Percentiles rank a stretch among this genome's conserved stretches.
phyloP scores from a whole-genome alignment of 2,888 invertebrate genomes.

The Pheosia gnoma region DNA sequence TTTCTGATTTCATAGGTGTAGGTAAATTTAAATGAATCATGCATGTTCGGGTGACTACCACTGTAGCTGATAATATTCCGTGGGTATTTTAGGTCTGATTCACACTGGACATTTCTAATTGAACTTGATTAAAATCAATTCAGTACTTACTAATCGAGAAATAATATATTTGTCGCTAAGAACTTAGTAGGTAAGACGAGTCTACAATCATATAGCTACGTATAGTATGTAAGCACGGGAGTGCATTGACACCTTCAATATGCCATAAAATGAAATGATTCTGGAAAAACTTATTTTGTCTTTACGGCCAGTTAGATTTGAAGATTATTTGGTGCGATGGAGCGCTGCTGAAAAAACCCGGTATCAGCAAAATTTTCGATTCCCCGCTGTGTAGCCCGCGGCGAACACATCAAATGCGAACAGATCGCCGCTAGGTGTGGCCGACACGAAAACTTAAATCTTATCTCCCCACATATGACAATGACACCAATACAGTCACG shows the following conservation, averaged over 20 bases:
- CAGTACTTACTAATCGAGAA: too few species aligned
- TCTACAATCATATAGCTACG: neutral
- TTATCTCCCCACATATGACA: conserved; percentile 36
- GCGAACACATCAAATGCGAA: conserved; percentile 50
- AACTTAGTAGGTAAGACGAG: neutral
- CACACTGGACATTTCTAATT: too few species aligned
- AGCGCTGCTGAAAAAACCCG: conserved; percentile 55
- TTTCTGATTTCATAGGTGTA: too few species aligned
- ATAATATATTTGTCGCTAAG: neutral
- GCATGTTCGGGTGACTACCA: too few species aligned
- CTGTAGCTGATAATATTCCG: too few species aligned
- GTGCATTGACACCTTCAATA: conserved; percentile 42
- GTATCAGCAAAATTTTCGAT: conserved; percentile 66
- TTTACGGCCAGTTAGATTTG: conserved; percentile 73
- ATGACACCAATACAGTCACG: conserved; percentile 2
- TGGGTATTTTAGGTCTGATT: too few species aligned
- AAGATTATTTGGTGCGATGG: conserved; percentile 61
- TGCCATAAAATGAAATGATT: conserved; percentile 33
- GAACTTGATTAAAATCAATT: too few species aligned
- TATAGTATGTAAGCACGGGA: conserved; percentile 8
- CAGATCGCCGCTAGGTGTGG: conserved; percentile 60
- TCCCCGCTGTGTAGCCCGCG: conserved; percentile 42
- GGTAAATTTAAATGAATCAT: too few species aligned
- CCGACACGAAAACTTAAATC: conserved; percentile 60
- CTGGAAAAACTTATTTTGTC: conserved; percentile 54